phyloP scores from a whole-genome alignment of 2,113 vertebrate genomes.

The Gorsachius goisagi region DNA sequence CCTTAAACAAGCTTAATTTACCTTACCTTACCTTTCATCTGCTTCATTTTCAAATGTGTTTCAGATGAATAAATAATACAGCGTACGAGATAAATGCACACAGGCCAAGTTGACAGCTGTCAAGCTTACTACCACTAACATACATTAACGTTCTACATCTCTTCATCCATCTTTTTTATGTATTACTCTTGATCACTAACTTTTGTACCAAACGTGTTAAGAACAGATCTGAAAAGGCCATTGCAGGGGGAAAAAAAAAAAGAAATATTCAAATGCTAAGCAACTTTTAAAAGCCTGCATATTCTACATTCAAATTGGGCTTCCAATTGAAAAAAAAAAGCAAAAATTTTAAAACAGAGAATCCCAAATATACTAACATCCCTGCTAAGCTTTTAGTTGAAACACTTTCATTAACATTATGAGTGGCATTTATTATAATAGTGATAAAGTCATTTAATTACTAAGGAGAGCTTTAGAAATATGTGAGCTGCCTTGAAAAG shows the following conservation, averaged over 20 bases:
- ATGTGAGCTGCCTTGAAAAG: neutral
- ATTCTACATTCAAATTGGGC: neutral
- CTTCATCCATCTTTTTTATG: neutral
- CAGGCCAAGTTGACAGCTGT: constrained; percentile 12
- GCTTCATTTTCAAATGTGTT: neutral
- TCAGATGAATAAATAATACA: constrained; percentile 27
- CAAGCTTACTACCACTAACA: neutral
- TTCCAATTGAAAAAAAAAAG: neutral
- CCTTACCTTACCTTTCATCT: neutral
- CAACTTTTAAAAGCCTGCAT: neutral
- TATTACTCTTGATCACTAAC: neutral
- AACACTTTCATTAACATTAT: neutral
- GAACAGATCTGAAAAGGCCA: neutral
- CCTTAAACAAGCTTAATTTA: neutral
- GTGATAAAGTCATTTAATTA: neutral
- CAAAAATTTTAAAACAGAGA: neutral
- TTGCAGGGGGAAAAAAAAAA: neutral
- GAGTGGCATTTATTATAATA: neutral
- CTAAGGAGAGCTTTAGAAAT: neutral
- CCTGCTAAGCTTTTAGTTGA: neutral
- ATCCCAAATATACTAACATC: neutral
- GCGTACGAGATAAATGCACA: neutral
- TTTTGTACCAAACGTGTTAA: neutral
- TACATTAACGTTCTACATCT: neutral
- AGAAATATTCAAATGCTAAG: neutral